These are phyloP conservation scores for Ariopsis seemanni DNA, from an alignment of 2,113 vertebrate species.

Conservation along the genomic window DNA sequence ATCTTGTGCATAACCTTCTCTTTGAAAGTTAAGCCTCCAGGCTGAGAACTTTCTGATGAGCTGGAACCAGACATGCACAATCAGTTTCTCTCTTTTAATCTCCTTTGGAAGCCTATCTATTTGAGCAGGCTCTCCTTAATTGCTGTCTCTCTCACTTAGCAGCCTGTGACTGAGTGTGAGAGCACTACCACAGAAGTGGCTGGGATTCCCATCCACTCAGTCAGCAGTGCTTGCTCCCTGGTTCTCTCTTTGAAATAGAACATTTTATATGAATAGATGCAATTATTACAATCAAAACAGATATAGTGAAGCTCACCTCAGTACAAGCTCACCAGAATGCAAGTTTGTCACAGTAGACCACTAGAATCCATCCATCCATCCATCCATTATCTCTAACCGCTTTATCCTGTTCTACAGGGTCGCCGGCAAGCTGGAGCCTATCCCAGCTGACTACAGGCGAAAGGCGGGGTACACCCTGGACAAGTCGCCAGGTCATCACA, in stretches of 20 bases:
- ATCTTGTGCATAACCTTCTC: slow-evolving; percentile 55
- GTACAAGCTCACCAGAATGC: not conserved
- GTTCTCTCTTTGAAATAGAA: not conserved
- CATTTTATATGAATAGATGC: not conserved
- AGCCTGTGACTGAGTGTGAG: slow-evolving; percentile 63
- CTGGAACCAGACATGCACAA: slow-evolving; percentile 78
- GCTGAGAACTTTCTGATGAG: slow-evolving; percentile 73
- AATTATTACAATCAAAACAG: not conserved
- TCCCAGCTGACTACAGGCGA: too few species aligned
- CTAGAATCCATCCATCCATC: too few species aligned
- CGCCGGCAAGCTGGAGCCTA: too few species aligned
- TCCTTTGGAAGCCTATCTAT: slow-evolving; percentile 77
- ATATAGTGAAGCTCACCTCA: not conserved
- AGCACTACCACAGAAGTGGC: slow-evolving; percentile 42
- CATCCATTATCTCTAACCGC: too few species aligned
- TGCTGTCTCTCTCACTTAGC: slow-evolving; percentile 76
- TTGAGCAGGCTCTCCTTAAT: slow-evolving; percentile 77
- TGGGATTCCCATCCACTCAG: slow-evolving; percentile 13
- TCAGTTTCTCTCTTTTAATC: slow-evolving; percentile 78
- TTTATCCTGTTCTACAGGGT: too few species aligned
- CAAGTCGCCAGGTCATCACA: too few species aligned
- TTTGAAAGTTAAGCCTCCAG: slow-evolving; percentile 74
- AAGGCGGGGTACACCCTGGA: too few species aligned
- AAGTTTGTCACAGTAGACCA: not conserved
- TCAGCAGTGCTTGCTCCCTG: not conserved